Percentiles rank a stretch among this genome's conserved stretches.
Evolutionary conservation across 2,888 invertebrate species (phyloP).

Genomic region (Phengaris alcon): DNA sequence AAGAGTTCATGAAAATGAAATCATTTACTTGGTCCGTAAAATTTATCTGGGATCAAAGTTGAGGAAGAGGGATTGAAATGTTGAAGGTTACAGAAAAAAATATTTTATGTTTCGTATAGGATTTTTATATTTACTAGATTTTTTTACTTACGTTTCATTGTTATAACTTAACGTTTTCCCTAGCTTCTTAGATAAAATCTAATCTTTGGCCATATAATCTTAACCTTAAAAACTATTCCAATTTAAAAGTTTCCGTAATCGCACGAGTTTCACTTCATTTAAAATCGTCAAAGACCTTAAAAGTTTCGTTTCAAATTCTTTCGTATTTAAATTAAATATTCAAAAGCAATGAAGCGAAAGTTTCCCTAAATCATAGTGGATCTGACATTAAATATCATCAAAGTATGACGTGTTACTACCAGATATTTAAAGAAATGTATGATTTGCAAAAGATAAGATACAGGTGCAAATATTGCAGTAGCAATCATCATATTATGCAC

Average conservation of each 20-base stretch:
- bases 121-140: neutral
- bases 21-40: conserved; percentile 1
- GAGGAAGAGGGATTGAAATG: neutral
- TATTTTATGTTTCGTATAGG: neutral
- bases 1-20: neutral
- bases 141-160: neutral
- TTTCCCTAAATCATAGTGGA: neutral
- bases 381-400: neutral
- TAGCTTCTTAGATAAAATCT: too few relatives aligned
- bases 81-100: neutral
- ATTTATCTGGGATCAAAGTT: conserved; percentile 13
- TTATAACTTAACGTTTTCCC: too few relatives aligned
- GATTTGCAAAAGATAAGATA: conserved; percentile 4
- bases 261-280: neutral
- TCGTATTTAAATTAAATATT: too few relatives aligned
- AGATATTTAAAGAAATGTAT: conserved; percentile 2
- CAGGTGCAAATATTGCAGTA: neutral
- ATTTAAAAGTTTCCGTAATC: too few relatives aligned
- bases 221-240: too few relatives aligned
- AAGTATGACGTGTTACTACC: neutral
- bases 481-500: neutral
- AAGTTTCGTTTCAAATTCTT: too few relatives aligned
- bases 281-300: neutral
- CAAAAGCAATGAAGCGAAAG: too few relatives aligned
- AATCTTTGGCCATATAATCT: too few relatives aligned